phyloP scores from a whole-genome alignment of 2,888 invertebrate species.

The Pyrrhia umbra region DNA sequence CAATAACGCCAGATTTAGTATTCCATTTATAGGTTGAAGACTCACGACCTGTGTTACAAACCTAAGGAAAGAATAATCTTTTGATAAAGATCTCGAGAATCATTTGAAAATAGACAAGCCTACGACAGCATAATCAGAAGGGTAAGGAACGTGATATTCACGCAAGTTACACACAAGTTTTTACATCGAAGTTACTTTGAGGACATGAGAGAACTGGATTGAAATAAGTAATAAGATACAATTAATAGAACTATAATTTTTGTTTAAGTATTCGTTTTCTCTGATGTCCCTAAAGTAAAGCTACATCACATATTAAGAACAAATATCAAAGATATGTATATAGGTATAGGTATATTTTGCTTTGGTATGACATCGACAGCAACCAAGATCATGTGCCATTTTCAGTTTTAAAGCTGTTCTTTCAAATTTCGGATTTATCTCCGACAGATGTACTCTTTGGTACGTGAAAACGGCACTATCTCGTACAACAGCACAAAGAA shows the following conservation, averaged over 20 bases:
- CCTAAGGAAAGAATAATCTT: slow-evolving; percentile 45
- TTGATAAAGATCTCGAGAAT: slow-evolving; percentile 28
- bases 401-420: slow-evolving; percentile 62
- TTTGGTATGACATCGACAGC: slow-evolving; percentile 74
- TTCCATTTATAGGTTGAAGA: slow-evolving; percentile 54
- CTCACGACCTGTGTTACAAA: slow-evolving; percentile 56
- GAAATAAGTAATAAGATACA: not conserved
- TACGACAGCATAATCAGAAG: slow-evolving; percentile 22
- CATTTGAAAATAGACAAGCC: slow-evolving; percentile 23
- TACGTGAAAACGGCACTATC: slow-evolving; percentile 77
- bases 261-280: slow-evolving; percentile 55
- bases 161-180: slow-evolving; percentile 52
- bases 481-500: slow-evolving; percentile 73
- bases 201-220: slow-evolving; percentile 54
- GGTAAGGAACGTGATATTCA: slow-evolving; percentile 39
- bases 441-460: slow-evolving; percentile 9
- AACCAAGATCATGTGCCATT: slow-evolving; percentile 74
- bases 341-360: slow-evolving; percentile 47
- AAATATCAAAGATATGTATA: slow-evolving; percentile 63
- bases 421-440: slow-evolving; percentile 8
- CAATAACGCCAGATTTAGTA: slow-evolving; percentile 16
- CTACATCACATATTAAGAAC: slow-evolving; percentile 64
- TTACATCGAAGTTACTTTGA: slow-evolving; percentile 52
- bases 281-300: slow-evolving; percentile 59
- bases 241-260: not conserved